Conservation (phyloP, 2,888 invertebrate species). For the Oasisia sp. region DNA sequence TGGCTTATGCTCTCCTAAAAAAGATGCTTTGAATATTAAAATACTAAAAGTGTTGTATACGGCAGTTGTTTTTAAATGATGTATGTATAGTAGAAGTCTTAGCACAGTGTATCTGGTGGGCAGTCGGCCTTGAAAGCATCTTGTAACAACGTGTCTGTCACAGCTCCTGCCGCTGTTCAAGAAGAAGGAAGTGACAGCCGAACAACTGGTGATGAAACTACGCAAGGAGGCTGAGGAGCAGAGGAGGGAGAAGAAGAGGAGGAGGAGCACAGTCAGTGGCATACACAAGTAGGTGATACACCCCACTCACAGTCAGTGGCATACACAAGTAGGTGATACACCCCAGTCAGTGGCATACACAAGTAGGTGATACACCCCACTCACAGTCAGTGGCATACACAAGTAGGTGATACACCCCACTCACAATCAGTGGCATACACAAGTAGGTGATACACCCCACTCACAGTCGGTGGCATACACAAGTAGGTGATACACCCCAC, state of each 20-base stretch:
- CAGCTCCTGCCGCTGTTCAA: slow-evolving; percentile 73
- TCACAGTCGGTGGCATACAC: background rate
- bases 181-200: slow-evolving; percentile 73
- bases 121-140: too few species aligned
- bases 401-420: background rate
- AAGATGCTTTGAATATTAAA: too few species aligned
- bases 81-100: too few species aligned
- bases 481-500: background rate
- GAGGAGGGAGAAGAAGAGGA: slow-evolving; percentile 86
- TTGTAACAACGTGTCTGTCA: background rate
- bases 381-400: background rate
- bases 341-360: background rate
- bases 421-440: background rate
- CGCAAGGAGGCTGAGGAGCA: slow-evolving; percentile 81
- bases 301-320: background rate
- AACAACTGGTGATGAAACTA: slow-evolving; percentile 76
- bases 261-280: slow-evolving; percentile 82
- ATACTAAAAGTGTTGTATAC: too few species aligned
- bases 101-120: too few species aligned
- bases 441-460: background rate
- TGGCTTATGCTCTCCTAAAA: too few species aligned
- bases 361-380: slow-evolving; percentile 12
- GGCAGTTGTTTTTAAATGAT: too few species aligned
- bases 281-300: slow-evolving; percentile 75
- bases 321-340: slow-evolving; percentile 12